Conservation (phyloP, 2,113 vertebrate genomes). For the Nettapus auritus region DNA sequence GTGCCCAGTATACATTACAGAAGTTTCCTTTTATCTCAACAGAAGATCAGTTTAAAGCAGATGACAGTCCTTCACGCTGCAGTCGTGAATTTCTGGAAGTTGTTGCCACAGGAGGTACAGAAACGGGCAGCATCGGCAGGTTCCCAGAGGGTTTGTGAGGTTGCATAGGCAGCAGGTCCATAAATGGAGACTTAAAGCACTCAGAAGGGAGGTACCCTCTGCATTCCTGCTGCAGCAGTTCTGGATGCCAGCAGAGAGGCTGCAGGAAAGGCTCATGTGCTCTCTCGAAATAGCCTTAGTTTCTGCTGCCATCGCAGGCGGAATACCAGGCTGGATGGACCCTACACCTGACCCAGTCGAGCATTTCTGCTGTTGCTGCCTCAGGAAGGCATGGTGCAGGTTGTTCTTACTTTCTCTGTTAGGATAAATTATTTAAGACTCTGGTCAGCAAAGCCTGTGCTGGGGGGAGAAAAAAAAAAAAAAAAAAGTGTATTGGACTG, state of each 20-base stretch:
- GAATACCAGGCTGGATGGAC: background rate
- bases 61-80: background rate
- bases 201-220: conserved; percentile 34
- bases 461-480: background rate
- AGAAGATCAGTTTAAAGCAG: background rate
- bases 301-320: background rate
- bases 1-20: accelerated
- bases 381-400: background rate
- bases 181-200: conserved; percentile 33
- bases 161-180: background rate
- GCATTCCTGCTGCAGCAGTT: conserved; percentile 30
- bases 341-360: background rate
- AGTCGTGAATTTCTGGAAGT: background rate
- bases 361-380: background rate
- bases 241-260: conserved; percentile 34
- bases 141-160: background rate
- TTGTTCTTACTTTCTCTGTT: background rate
- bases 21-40: background rate
- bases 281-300: background rate
- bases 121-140: background rate
- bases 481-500: background rate
- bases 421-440: background rate
- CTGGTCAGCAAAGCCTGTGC: background rate
- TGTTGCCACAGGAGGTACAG: background rate
- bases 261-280: background rate